Evolutionary conservation across 2,113 vertebrate genomes (phyloP), one percentile per base, ranked within the genome.

Genomic region (Plotosus lineatus): DNA sequence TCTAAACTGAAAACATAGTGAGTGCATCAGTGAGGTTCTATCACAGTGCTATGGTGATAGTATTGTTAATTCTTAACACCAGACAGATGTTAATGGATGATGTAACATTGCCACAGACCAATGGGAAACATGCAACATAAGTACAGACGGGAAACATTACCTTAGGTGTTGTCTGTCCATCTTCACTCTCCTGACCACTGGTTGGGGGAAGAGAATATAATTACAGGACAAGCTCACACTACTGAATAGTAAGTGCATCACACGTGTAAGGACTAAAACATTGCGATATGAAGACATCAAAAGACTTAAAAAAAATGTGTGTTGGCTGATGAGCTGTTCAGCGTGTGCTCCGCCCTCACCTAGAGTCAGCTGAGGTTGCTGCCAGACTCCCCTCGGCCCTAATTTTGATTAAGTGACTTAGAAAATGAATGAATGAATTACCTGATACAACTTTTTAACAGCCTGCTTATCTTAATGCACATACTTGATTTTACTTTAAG

Each of bases 151-250:
- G 44, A 42, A 11, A 83, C 79, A 87, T 0, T 95, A 97, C 96
- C 96, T 96, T 95, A 60, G 88, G 89, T 80, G 91, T 88, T 0
- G 87, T 87, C 83, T 91, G 87, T 19, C 91, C 88, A 21, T 95
- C 94, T 81, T 94, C 90, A 73, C 94, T 93, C 28, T 95, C 91
- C 84, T 95, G 94, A 56, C 94, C 90, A 77, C 96, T 98, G 87
- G 0, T 46, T 77, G 66, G 68, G 88, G 31, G 14, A 28, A 56
- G 9, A 40, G 15, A 53, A 23, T 76, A 28, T 73, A 40, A 33
- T 3, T 38, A n/a, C 66, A 7, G 21, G 38, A 21, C 14, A 44
- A 17, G 28, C 8, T 28, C 21, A 66, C 14, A 36, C 53, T 40
- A 40, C 12, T 48, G 36, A 21, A 75, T 6, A 56, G 3, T 12